These are phyloP conservation scores for Alexandromys oeconomus DNA, from an alignment of 2,797 vertebrate species.

Conservation along the genomic window DNA sequence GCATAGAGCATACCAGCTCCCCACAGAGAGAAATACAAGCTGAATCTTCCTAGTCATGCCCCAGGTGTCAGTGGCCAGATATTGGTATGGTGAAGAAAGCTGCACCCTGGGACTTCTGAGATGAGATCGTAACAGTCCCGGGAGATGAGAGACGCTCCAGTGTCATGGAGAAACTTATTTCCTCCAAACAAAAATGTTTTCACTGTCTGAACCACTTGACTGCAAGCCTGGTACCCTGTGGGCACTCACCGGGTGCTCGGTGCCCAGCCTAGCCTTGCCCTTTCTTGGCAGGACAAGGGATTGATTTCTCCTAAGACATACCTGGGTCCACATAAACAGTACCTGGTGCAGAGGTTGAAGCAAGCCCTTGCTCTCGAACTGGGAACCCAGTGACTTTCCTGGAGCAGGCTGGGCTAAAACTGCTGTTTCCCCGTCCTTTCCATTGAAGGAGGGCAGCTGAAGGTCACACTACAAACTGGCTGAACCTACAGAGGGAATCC, in stretches of 20 bases:
- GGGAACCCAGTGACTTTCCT: not conserved
- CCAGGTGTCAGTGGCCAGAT: not conserved
- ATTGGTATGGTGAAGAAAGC: not conserved
- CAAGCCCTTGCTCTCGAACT: not conserved
- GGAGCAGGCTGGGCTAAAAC: not conserved
- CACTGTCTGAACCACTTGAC: not conserved
- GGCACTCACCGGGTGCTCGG: not conserved
- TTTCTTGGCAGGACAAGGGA: not conserved
- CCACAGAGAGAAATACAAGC: not conserved
- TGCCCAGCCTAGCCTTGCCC: not conserved
- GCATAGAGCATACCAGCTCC: not conserved
- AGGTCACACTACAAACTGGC: not conserved
- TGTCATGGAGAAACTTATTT: not conserved
- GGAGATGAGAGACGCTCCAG: not conserved
- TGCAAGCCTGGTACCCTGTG: not conserved
- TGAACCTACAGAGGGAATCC: not conserved
- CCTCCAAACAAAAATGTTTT: not conserved
- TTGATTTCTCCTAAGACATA: not conserved
- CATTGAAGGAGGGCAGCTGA: not conserved
- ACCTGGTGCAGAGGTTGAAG: not conserved
- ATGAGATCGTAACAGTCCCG: not conserved
- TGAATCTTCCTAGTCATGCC: too few species aligned
- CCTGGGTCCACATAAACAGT: not conserved
- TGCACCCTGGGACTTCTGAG: not conserved
- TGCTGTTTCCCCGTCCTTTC: not conserved